Evolutionary conservation across 2,888 invertebrate species (phyloP), one percentile per base, ranked within the genome.

Genomic region (Gnatocerus cornutus): DNA sequence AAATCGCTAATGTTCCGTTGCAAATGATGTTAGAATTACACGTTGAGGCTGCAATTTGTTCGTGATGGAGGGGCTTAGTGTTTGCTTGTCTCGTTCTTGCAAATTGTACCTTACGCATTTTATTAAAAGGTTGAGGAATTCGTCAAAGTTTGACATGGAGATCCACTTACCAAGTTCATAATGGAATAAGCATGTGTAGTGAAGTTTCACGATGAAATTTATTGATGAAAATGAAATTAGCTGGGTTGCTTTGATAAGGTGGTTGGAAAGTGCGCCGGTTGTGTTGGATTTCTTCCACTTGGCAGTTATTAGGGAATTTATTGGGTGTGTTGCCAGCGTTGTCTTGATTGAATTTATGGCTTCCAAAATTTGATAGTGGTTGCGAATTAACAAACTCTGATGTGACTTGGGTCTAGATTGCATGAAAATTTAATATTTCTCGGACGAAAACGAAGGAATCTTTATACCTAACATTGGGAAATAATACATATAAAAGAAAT

Each of bases 1-100:
- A 27, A 56, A 55, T 55, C 41, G 14, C 45, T 10, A 27, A 46
- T 46, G 59, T 59, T 45, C 59, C 59, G 59, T 59, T 59, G 59
- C 30, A 59, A 50, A 46, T 7, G 46, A 50, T 10, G 14, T 55
- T 37, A 55, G 39, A 55, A 59, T 41, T 41, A 56, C 56, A 56
- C 12, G 55, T 59, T 59, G 46, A 56, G 43, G 56, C 13, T 21
- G 55, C 55, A 29, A 14, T 39, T 14, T 16, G 9, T 10, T 56
- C n/a, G 12, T 29, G 13, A 52, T 55, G 39, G 41, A 39, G 55
- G 55, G 55, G 39, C 21, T 21, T 4, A 3, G 4, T 21, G 4
- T 37, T 16, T 2, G 16, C 21, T n/a, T 50, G 46, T 16, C 16
- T 14, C 46, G 41, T 41, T 12, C 2, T 10, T 41, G 41, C 12